A percentile compares a stretch with the other conserved stretches of the same genome.
phyloP scores from a whole-genome alignment of 1,140 invertebrate species.

The Rhysida immarginata region DNA sequence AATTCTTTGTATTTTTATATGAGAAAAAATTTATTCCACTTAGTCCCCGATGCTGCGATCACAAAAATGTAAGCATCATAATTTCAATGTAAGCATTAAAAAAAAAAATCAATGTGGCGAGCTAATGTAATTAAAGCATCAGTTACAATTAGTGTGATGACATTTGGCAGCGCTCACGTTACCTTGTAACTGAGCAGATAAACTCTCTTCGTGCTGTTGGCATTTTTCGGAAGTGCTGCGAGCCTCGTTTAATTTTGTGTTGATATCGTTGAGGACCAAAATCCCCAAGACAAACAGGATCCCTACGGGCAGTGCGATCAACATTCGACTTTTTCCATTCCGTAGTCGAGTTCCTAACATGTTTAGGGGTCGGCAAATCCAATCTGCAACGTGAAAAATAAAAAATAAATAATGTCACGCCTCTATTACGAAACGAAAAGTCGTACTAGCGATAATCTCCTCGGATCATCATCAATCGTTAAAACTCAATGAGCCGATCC shows the following conservation, averaged over 20 bases:
- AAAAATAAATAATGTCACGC: background rate
- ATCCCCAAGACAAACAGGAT: background rate
- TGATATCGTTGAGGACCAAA: background rate
- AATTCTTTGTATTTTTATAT: background rate
- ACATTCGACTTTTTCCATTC: background rate
- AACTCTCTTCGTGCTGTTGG: conserved; percentile 16
- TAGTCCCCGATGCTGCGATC: background rate
- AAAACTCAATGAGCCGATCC: too few relatives aligned
- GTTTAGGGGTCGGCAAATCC: too few relatives aligned
- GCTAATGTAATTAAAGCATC: background rate
- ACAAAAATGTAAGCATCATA: background rate
- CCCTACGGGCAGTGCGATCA: background rate
- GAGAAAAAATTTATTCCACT: background rate
- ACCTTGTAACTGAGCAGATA: conserved; percentile 20
- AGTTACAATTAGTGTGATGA: background rate
- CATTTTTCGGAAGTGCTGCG: conserved; percentile 10
- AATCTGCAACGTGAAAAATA: background rate
- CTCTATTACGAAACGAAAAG: too few relatives aligned
- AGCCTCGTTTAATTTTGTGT: background rate
- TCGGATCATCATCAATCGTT: too few relatives aligned
- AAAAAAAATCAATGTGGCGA: background rate
- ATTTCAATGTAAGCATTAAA: background rate
- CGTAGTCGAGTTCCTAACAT: background rate
- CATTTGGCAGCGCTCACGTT: too few relatives aligned
- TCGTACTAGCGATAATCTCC: too few relatives aligned